These are phyloP conservation scores for Nipponia nippon DNA, from an alignment of 2,113 vertebrate genomes.

Conservation along the genomic window DNA sequence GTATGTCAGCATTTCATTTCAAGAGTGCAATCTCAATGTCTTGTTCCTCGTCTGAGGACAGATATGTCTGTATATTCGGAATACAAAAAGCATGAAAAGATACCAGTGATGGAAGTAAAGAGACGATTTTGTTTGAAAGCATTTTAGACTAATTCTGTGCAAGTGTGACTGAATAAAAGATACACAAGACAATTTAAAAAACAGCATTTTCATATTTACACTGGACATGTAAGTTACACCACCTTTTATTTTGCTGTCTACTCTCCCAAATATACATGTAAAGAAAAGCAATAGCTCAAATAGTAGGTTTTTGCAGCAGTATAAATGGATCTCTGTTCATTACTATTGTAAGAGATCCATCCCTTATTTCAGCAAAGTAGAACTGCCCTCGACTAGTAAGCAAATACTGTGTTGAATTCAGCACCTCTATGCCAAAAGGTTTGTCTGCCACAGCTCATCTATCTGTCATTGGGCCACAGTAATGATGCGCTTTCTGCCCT, in stretches of 20 bases:
- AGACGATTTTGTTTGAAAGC: background rate
- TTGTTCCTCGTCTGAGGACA: background rate
- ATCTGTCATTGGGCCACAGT: background rate
- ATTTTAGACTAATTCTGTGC: background rate
- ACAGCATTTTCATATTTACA: background rate
- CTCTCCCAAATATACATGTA: background rate
- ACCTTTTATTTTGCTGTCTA: background rate
- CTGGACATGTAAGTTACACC: background rate
- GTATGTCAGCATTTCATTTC: background rate
- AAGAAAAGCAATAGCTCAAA: background rate
- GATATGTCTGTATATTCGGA: background rate
- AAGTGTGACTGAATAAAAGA: background rate
- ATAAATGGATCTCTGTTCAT: constrained; percentile 1
- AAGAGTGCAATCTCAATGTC: background rate
- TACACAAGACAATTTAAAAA: background rate
- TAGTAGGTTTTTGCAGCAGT: background rate
- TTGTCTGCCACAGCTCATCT: constrained; percentile 21
- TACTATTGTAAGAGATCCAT: background rate
- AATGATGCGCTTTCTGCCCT: background rate
- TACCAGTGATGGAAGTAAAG: background rate
- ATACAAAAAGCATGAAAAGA: background rate
- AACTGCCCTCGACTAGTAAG: background rate
- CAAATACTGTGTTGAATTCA: constrained; percentile 20
- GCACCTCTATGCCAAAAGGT: background rate
- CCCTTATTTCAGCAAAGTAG: background rate